Conservation (phyloP, 2,113 vertebrate species). For the Sardina pilchardus region DNA sequence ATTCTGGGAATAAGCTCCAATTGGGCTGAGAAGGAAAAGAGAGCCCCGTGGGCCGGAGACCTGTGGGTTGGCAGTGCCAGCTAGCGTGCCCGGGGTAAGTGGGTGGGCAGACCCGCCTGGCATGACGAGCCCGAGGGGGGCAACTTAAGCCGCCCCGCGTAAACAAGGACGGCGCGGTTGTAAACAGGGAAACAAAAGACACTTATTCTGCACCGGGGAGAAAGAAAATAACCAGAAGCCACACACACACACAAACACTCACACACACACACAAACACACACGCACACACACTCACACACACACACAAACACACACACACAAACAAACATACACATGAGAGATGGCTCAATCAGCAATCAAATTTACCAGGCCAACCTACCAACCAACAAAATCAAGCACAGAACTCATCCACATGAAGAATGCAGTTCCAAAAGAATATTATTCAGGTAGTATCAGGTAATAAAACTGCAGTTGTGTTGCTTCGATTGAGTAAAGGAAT, state of each 20-base stretch:
- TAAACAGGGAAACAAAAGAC: not conserved
- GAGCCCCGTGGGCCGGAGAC: not conserved
- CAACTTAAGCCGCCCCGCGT: not conserved
- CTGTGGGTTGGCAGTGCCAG: slow-evolving; percentile 16
- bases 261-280: slow-evolving; percentile 10
- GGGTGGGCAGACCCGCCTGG: not conserved
- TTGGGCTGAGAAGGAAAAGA: not conserved
- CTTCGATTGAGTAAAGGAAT: too few relatives aligned
- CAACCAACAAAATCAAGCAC: too few relatives aligned
- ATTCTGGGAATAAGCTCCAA: not conserved
- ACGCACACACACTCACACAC: slow-evolving; percentile 3
- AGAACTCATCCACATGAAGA: too few relatives aligned
- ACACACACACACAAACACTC: slow-evolving; percentile 8
- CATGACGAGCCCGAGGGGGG: not conserved
- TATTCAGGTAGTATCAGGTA: too few relatives aligned
- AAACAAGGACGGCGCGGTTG: not conserved
- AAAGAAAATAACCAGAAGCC: not conserved
- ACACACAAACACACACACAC: not conserved
- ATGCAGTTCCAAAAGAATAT: too few relatives aligned
- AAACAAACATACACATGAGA: too few relatives aligned
- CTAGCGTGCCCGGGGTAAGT: slow-evolving; percentile 13
- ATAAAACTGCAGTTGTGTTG: too few relatives aligned
- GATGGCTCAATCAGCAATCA: too few relatives aligned
- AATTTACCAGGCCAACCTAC: too few relatives aligned
- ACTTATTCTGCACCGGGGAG: not conserved